Base-by-base conservation (phyloP, 2,888 invertebrate species). In the Notodonta dromedarius region DNA sequence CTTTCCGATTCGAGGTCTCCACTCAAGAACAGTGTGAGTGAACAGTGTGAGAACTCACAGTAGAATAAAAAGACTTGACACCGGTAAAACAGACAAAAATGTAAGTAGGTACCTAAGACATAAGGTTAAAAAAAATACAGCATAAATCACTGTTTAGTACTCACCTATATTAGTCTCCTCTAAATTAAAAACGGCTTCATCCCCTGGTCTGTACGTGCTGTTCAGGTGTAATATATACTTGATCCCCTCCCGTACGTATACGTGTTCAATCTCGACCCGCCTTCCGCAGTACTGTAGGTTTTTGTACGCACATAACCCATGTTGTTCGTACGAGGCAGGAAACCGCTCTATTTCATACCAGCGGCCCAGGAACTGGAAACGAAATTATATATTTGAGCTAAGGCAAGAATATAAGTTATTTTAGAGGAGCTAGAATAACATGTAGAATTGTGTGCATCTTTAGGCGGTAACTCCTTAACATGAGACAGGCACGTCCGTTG, bases 261-360 rank as follows among this genome's bases (percentile, higher is more conserved):
- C 82, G 51, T 91, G 89, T 42, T 91, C 85, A 5, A 93, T 86
- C 59, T 87, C 87, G 6, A 93, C 81, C 0, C 77, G 73, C 16
- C 88, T 76, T 0, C 84, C 89, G 60, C 93, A 92, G 11, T 83
- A 80, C 24, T 87, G 83, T 35, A 93, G 78, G 0, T 79, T 73
- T 62, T 91, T 90, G 71, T 82, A 86, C 0, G 92, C 86, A 64
- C 93, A 93, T 0, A 82, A 65, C 0, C 90, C 88, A 5, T 71
- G 62, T 4, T 82, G 72, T 52, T 93, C 91, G 62, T 88, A 93
- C 91, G 90, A 92, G 0, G 82, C 77, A 0, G 92, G 92, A 56
- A 87, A 90, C 2, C 90, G 79, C 59, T 91, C 83, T 16, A 91
- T 84, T 59, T 88, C 91, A 58, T 87, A 88, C 93, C 93, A 93